Evolutionary conservation across 2,113 vertebrate species (phyloP).

Genomic region (Lipotes vexillifer): DNA sequence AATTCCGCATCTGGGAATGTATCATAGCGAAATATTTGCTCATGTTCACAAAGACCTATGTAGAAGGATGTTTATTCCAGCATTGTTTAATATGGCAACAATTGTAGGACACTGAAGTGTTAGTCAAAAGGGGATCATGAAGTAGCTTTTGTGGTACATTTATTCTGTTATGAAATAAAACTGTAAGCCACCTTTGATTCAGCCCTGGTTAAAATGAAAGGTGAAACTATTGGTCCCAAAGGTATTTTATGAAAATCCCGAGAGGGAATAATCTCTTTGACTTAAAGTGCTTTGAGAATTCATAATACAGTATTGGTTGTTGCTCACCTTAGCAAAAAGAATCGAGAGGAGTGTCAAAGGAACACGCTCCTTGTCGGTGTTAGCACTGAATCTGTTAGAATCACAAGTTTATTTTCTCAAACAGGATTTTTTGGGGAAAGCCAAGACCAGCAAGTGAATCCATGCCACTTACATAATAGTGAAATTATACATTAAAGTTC

Average conservation of each 20-base stretch:
- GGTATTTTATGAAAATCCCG: neutral
- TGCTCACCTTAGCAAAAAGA: neutral
- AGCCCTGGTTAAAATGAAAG: constrained; percentile 25
- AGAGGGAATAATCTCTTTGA: neutral
- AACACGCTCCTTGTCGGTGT: neutral
- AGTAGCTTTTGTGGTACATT: neutral
- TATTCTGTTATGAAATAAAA: constrained; percentile 12
- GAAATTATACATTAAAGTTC: neutral
- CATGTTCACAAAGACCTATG: neutral
- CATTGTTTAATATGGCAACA: neutral
- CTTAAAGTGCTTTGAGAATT: constrained; percentile 4
- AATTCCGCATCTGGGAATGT: neutral
- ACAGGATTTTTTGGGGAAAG: neutral
- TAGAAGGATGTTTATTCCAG: constrained; percentile 9
- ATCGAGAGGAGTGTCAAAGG: neutral
- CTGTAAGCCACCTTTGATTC: neutral
- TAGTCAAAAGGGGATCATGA: neutral
- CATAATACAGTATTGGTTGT: neutral
- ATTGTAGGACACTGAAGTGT: neutral
- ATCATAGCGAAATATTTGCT: neutral
- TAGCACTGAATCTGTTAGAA: neutral
- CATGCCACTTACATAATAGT: neutral
- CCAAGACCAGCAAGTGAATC: neutral
- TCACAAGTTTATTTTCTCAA: neutral
- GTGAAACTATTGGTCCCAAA: neutral